Evolutionary conservation across 2,113 vertebrate species (phyloP).

Genomic region (Ivindomyrus marchei): DNA sequence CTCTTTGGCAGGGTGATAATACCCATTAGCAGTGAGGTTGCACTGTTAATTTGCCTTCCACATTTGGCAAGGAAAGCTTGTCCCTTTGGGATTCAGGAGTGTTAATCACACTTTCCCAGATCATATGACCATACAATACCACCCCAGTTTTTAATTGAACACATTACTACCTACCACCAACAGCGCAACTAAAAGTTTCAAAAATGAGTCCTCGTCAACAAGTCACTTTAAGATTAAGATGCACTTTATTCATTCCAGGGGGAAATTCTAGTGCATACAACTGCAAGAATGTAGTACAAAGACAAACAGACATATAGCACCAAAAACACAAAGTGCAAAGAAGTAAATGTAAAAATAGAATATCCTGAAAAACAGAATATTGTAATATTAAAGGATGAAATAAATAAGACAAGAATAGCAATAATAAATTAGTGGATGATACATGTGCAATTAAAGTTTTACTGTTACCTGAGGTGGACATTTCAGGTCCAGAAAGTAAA

Average conservation of each 20-base stretch:
- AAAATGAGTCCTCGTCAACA: not conserved
- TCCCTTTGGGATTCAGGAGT: not conserved
- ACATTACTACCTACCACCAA: not conserved
- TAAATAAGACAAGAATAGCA: not conserved
- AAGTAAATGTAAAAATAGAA: not conserved
- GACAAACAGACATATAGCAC: not conserved
- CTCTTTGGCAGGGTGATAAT: not conserved
- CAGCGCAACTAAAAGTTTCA: not conserved
- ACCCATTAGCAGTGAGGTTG: not conserved
- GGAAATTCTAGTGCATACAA: not conserved
- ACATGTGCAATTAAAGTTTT: not conserved
- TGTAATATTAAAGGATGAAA: not conserved
- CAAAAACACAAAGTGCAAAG: not conserved
- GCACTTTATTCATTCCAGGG: not conserved
- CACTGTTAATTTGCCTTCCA: not conserved
- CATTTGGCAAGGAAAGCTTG: not conserved
- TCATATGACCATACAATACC: not conserved
- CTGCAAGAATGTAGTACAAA: not conserved
- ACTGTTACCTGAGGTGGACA: not conserved
- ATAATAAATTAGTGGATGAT: not conserved
- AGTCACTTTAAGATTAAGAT: not conserved
- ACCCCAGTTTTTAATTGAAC: not conserved
- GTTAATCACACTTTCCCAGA: not conserved
- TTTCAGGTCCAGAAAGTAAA: not conserved
- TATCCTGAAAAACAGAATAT: not conserved